Evolutionary conservation across 1,140 invertebrate species (phyloP).

Genomic region (Aporrectodea caliginosa): DNA sequence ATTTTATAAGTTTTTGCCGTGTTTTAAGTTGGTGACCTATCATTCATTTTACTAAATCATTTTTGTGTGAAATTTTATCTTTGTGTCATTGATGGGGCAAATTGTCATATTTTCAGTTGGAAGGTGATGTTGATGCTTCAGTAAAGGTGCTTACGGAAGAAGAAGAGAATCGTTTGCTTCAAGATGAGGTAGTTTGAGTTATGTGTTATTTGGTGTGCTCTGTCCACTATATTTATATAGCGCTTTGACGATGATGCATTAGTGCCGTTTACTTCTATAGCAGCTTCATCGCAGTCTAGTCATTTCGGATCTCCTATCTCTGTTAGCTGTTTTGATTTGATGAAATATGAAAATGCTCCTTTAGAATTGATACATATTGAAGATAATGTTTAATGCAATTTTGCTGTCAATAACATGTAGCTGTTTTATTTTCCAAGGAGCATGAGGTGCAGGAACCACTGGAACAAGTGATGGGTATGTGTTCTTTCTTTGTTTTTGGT

Average conservation of each 20-base stretch:
- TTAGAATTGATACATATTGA: background rate
- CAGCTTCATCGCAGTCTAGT: background rate
- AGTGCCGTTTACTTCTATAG: background rate
- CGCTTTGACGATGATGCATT: too few relatives aligned
- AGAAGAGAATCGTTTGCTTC: background rate
- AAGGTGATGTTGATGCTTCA: background rate
- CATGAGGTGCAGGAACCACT: too few relatives aligned
- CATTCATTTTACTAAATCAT: background rate
- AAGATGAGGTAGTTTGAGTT: background rate
- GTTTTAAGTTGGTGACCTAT: background rate
- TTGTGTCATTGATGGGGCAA: background rate
- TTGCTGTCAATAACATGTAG: too few relatives aligned
- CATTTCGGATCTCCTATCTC: background rate
- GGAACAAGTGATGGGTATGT: too few relatives aligned
- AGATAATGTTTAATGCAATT: too few relatives aligned
- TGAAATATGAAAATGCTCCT: background rate
- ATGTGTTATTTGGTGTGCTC: background rate
- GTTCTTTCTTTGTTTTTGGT: too few relatives aligned
- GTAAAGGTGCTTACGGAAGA: background rate
- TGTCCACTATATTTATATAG: background rate
- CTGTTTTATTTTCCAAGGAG: too few relatives aligned
- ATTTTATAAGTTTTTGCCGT: background rate
- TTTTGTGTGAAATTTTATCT: background rate
- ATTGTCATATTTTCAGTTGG: background rate
- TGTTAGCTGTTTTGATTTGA: background rate